These are phyloP conservation scores for Battus philenor DNA, from an alignment of 1,140 invertebrate genomes.

Conservation along the genomic window DNA sequence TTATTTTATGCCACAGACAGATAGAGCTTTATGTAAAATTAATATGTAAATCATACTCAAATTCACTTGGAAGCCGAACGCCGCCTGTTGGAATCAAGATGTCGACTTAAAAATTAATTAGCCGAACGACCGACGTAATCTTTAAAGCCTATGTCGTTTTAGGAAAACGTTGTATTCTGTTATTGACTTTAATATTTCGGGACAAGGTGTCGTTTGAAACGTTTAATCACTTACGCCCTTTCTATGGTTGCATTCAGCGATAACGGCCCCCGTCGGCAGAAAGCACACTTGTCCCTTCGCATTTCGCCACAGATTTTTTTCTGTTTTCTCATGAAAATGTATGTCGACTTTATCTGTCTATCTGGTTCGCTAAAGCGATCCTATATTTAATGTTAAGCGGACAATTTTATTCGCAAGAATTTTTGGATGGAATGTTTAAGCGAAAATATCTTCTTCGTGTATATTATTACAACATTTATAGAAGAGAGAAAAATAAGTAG, in stretches of 20 bases:
- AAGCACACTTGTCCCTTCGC: conserved; percentile 46
- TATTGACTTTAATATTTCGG: conserved; percentile 33
- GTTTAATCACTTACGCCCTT: conserved; percentile 32
- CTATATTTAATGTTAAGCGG: conserved; percentile 62
- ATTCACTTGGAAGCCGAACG: conserved; percentile 56
- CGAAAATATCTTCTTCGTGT: conserved; percentile 37
- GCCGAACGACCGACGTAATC: conserved; percentile 74
- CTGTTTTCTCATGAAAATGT: conserved; percentile 59
- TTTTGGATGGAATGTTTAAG: conserved; percentile 35
- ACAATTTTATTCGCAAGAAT: conserved; percentile 54
- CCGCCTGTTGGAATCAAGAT: conserved; percentile 45
- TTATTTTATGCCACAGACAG: conserved; percentile 26
- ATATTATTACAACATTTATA: conserved; percentile 48
- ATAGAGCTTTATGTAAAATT: conserved; percentile 41
- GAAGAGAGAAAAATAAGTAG: conserved; percentile 31
- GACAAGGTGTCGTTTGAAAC: conserved; percentile 37
- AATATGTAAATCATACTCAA: conserved; percentile 62
- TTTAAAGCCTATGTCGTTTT: conserved; percentile 59
- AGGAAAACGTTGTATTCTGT: conserved; percentile 45
- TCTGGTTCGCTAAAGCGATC: conserved; percentile 54
- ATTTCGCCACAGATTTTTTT: conserved; percentile 46
- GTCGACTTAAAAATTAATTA: conserved; percentile 77
- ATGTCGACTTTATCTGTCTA: conserved; percentile 62
- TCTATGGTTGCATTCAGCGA: conserved; percentile 28
- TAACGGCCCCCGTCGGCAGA: conserved; percentile 37